Evolutionary conservation across 2,113 vertebrate species (phyloP).

Genomic region (Eubucco bourcierii): DNA sequence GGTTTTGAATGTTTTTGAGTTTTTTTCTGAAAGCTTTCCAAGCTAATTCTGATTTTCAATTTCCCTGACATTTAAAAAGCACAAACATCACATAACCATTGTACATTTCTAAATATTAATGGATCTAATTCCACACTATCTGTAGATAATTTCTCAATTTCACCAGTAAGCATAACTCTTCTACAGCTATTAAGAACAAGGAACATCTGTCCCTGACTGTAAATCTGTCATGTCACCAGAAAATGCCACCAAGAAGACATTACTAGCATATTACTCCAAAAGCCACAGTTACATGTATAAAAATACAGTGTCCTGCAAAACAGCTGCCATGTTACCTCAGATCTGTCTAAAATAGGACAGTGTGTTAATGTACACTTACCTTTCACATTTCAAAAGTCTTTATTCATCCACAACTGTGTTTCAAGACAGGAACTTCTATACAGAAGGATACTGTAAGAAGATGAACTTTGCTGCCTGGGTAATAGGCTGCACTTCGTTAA

Average conservation of each 20-base stretch:
- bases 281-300: conserved; percentile 12
- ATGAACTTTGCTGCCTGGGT: background rate
- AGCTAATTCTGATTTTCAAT: background rate
- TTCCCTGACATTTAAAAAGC: background rate
- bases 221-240: conserved; percentile 53
- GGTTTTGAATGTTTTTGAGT: too few species aligned
- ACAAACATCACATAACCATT: background rate
- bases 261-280: conserved; percentile 32
- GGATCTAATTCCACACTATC: background rate
- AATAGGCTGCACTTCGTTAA: background rate
- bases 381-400: background rate
- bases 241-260: conserved; percentile 48
- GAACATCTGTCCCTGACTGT: conserved; percentile 62
- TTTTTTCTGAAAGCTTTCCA: background rate
- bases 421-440: background rate
- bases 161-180: background rate
- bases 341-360: background rate
- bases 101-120: conserved; percentile 20
- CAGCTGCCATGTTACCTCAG: background rate
- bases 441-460: background rate
- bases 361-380: background rate
- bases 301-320: conserved; percentile 15
- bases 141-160: conserved; percentile 51
- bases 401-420: background rate
- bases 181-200: conserved; percentile 33